phyloP scores from a whole-genome alignment of 2,797 vertebrate genomes.

The Lepidocolaptes lacrymiger region DNA sequence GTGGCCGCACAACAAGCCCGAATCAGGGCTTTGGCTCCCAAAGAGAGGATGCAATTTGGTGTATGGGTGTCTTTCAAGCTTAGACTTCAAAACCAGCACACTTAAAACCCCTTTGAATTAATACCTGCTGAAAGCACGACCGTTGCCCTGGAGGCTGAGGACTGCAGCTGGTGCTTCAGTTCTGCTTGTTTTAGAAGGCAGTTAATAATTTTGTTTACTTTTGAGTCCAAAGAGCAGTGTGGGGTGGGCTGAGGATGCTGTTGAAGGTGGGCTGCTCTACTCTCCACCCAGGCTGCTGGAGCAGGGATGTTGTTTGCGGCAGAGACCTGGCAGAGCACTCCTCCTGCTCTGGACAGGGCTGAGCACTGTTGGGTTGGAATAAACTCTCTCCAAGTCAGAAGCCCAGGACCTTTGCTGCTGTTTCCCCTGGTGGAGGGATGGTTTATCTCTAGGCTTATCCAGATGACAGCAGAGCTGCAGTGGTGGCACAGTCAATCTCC shows the following conservation, averaged over 20 bases:
- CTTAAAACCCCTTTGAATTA: conserved; percentile 46
- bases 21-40: conserved; percentile 17
- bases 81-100: conserved; percentile 38
- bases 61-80: conserved; percentile 28
- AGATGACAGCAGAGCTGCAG: background rate
- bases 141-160: background rate
- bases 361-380: background rate
- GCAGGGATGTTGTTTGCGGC: background rate
- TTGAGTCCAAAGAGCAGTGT: background rate
- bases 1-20: background rate
- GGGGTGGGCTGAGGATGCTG: background rate
- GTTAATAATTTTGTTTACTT: conserved; percentile 28
- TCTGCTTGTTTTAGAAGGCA: background rate
- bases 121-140: background rate
- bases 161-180: conserved; percentile 38
- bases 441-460: background rate
- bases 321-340: background rate
- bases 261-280: background rate
- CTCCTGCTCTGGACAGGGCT: background rate
- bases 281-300: background rate
- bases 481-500: background rate
- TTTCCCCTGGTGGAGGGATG: background rate
- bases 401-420: background rate
- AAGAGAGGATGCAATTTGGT: conserved; percentile 19
- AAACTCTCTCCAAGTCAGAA: background rate